Evolutionary conservation across 1,140 invertebrate species (phyloP), one percentile per base, ranked within the genome.

Genomic region (Amphibalanus amphitrite): DNA sequence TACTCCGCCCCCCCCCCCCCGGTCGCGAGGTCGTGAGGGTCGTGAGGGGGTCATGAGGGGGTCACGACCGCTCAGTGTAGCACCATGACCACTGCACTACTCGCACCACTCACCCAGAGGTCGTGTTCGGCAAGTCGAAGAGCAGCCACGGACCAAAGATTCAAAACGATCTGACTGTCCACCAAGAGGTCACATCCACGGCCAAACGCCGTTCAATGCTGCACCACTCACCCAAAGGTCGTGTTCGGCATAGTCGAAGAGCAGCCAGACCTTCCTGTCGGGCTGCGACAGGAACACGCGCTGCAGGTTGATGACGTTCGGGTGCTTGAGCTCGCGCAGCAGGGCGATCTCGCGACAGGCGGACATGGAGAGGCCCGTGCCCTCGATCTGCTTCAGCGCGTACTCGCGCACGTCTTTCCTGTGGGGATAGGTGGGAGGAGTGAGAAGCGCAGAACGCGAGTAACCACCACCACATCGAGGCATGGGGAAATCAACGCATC

Each of bases 221-320:
- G 86, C 81, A 74, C 65, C 72, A 77, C 78, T 79, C 80, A 87
- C 88, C 97, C 97, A 99, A 29, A 99, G 81, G 85, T 99, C 97
- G 85, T 99, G 96, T 83, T 99, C 97, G 6, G 97, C 95, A 84
- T 97, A 99, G 80, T 99, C 97, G 84, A 99, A 97, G 33, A 99
- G 82, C 29, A 99, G 82, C 90, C 95, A 99, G 3, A 98, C 95
- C 86, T 97, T 98, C 69, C 96, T 85, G 79, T 98, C 96, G 78
- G 89, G 91, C 79, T 98, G 94, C 0, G 97, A 98, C 17, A 99
- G 84, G 79, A 99, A 99, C 0, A 99, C 97, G 75, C 94, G 85
- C 77, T 98, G 96, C 38, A 99, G 82, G 76, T 92, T 97, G 71
- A 99, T 98, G 0, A 99, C 95, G 86, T 99, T 99, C 69, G 93